These are phyloP conservation scores for Rhizoglyphus robini DNA, from an alignment of 1,140 invertebrate species.

Conservation along the genomic window DNA sequence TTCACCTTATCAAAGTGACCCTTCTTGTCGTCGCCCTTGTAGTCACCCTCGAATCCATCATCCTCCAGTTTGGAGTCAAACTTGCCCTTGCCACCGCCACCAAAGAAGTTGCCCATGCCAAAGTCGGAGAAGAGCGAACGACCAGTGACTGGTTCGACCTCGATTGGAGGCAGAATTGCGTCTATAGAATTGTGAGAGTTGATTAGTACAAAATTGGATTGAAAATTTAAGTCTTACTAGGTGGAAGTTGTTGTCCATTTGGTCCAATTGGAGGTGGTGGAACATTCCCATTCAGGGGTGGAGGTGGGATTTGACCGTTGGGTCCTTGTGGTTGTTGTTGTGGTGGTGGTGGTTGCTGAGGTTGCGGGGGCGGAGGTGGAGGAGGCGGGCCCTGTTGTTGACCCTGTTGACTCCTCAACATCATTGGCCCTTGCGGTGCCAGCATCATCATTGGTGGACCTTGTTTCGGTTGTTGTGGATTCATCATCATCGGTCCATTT, in stretches of 20 bases:
- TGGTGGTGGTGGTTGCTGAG: background rate
- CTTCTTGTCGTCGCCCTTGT: background rate
- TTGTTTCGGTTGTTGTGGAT: background rate
- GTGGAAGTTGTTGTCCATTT: background rate
- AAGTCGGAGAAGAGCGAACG: conserved; percentile 11
- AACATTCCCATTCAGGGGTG: background rate
- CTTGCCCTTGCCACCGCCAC: background rate
- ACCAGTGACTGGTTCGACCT: background rate
- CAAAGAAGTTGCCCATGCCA: conserved; percentile 2
- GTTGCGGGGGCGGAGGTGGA: background rate
- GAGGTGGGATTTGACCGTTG: background rate
- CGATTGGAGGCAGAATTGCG: background rate
- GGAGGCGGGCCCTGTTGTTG: background rate
- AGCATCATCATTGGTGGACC: background rate
- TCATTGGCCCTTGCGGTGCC: background rate
- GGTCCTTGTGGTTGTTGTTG: background rate
- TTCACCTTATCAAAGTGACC: too few relatives aligned
- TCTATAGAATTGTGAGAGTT: background rate
- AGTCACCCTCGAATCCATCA: background rate
- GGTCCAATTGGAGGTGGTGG: background rate
- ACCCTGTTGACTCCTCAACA: background rate
- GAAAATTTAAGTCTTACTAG: background rate
- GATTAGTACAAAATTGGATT: background rate
- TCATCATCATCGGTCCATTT: background rate
- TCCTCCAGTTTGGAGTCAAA: background rate